These are phyloP conservation scores for Nesidiocoris tenuis DNA, from an alignment of 2,888 invertebrate genomes.

Conservation along the genomic window DNA sequence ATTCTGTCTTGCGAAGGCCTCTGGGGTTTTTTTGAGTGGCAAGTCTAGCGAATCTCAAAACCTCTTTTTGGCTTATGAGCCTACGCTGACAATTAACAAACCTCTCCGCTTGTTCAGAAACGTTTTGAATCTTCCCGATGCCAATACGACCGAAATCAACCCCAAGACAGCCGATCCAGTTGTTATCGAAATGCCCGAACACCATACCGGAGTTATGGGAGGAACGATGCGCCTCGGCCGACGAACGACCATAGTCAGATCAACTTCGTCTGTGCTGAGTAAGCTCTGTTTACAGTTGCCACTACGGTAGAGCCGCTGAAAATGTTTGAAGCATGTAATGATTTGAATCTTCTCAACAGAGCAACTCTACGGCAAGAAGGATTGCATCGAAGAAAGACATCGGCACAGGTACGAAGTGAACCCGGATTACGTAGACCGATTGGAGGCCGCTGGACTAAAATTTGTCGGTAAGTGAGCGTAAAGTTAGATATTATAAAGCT, in stretches of 20 bases:
- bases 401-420: constrained; percentile 98
- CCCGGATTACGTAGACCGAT: constrained; percentile 73
- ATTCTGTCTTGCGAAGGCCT: no score
- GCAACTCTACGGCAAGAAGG: constrained; percentile 74
- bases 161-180: constrained; percentile 72
- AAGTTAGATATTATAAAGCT: not conserved
- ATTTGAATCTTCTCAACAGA: constrained; percentile 56
- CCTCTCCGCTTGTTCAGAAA: constrained; percentile 34
- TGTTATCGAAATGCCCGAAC: constrained; percentile 99
- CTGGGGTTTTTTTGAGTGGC: no score
- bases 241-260: constrained; percentile 78
- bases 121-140: constrained; percentile 49
- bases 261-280: constrained; percentile 49
- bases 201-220: constrained; percentile 87
- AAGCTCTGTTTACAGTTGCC: not conserved
- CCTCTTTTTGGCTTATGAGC: no score
- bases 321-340: not conserved
- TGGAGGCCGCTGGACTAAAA: constrained; percentile 79
- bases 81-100: no score
- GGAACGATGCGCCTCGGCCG: constrained; percentile 99
- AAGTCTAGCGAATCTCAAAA: no score
- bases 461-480: constrained; percentile 69
- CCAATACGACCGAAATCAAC: constrained; percentile 69
- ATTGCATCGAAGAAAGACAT: constrained; percentile 88
- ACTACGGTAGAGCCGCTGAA: no score